phyloP scores from a whole-genome alignment of 92 coral and sea anemone genomes.

The Heliopora coerulea region DNA sequence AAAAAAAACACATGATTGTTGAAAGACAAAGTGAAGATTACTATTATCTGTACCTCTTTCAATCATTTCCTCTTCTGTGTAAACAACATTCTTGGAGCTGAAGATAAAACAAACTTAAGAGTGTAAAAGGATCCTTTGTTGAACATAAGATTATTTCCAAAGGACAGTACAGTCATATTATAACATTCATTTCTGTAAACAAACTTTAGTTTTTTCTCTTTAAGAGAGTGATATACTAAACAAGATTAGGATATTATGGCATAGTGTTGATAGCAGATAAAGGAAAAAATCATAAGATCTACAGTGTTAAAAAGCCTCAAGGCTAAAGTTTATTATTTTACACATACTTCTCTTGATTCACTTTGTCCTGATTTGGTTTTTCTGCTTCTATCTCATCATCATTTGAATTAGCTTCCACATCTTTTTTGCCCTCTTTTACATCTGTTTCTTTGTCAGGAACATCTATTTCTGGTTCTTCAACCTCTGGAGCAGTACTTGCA shows the following conservation, averaged over 20 bases:
- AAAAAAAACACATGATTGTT: too few species aligned
- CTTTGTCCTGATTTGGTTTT: conserved; percentile 24
- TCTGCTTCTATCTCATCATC: conserved; percentile 32
- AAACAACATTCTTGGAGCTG: conserved; percentile 48
- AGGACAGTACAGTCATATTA: too few species aligned
- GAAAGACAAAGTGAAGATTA: too few species aligned
- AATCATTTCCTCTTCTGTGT: conserved; percentile 83
- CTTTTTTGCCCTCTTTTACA: conserved; percentile 22
- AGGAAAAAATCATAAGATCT: too few species aligned
- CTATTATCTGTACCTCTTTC: conserved; percentile 60
- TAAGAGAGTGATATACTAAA: too few species aligned
- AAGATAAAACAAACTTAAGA: not conserved
- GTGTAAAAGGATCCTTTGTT: too few species aligned
- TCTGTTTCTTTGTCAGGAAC: conserved; percentile 16
- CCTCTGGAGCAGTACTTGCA: conserved; percentile 57
- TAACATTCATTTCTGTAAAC: too few species aligned
- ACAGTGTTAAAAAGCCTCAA: too few species aligned
- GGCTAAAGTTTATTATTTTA: not conserved
- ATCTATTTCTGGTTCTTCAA: conserved; percentile 52
- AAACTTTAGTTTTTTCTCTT: too few species aligned
- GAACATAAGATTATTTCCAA: too few species aligned
- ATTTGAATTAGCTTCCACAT: conserved; percentile 19
- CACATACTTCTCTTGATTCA: conserved; percentile 29
- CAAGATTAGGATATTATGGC: too few species aligned
- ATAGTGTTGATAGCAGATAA: too few species aligned